These are phyloP conservation scores for Pantherophis guttatus DNA, from an alignment of 2,113 vertebrate genomes.

Conservation along the genomic window DNA sequence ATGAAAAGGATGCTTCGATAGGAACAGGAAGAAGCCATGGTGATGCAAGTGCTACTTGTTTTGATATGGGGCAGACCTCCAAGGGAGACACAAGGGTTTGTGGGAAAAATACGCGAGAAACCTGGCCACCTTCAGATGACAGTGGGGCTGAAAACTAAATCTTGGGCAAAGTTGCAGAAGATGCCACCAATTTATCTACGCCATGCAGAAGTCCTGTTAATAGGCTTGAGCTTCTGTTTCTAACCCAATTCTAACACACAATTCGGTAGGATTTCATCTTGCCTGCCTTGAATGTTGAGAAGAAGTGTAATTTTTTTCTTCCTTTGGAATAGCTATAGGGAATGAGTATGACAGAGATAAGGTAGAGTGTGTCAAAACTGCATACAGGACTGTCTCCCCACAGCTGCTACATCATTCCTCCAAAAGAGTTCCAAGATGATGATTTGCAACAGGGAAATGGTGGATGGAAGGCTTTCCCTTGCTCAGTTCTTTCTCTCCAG, in stretches of 20 bases:
- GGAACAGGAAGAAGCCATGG: not conserved
- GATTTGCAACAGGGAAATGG: not conserved
- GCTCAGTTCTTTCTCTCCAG: not conserved
- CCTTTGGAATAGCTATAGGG: not conserved
- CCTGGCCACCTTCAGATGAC: not conserved
- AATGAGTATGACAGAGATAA: not conserved
- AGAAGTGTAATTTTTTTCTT: not conserved
- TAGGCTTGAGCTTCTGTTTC: not conserved
- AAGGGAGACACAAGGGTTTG: not conserved
- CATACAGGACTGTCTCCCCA: not conserved
- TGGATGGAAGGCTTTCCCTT: not conserved
- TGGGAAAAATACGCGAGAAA: not conserved
- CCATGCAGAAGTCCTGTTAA: not conserved
- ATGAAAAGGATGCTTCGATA: accelerated
- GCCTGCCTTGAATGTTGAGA: not conserved
- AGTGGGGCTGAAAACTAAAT: not conserved
- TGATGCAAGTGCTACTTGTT: not conserved
- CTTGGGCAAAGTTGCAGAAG: not conserved
- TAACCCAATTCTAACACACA: not conserved
- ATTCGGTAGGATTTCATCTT: not conserved
- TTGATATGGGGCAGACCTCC: not conserved
- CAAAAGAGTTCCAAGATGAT: not conserved
- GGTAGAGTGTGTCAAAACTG: not conserved
- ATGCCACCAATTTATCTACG: not conserved
- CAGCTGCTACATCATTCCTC: not conserved